These are phyloP conservation scores for Orthosia cruda DNA, from an alignment of 2,888 invertebrate genomes.

Conservation along the genomic window DNA sequence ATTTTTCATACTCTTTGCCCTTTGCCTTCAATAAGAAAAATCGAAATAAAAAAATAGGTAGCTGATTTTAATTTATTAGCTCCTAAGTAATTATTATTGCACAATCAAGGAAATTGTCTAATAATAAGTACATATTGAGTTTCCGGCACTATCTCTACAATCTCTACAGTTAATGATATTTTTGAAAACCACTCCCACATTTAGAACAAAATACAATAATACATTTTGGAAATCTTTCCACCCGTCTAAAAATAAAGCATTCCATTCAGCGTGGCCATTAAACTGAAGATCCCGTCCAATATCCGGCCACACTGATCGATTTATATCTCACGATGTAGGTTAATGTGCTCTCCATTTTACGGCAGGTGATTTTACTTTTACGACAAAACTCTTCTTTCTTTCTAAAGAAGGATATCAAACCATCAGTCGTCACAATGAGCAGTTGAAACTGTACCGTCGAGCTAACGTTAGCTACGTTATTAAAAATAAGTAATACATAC, in stretches of 20 bases:
- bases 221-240: not conserved
- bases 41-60: too few relatives aligned
- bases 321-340: conserved; percentile 33
- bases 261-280: conserved; percentile 16
- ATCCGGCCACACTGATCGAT: conserved; percentile 41
- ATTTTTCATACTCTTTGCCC: too few relatives aligned
- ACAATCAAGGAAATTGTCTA: not conserved
- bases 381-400: not conserved
- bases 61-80: too few relatives aligned
- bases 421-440: not conserved
- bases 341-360: conserved; percentile 32
- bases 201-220: not conserved
- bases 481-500: too few relatives aligned
- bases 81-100: too few relatives aligned
- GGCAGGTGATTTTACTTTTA: conserved; percentile 29
- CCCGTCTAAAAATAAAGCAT: conserved; percentile 27
- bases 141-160: not conserved
- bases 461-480: too few relatives aligned
- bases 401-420: not conserved
- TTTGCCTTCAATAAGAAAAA: too few relatives aligned
- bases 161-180: not conserved
- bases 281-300: conserved; percentile 35
- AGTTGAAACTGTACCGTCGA: too few relatives aligned
- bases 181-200: not conserved
- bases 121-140: not conserved